Evolutionary conservation across 2,113 vertebrate species (phyloP), one percentile per base, ranked within the genome.

Genomic region (Setophaga petechia): DNA sequence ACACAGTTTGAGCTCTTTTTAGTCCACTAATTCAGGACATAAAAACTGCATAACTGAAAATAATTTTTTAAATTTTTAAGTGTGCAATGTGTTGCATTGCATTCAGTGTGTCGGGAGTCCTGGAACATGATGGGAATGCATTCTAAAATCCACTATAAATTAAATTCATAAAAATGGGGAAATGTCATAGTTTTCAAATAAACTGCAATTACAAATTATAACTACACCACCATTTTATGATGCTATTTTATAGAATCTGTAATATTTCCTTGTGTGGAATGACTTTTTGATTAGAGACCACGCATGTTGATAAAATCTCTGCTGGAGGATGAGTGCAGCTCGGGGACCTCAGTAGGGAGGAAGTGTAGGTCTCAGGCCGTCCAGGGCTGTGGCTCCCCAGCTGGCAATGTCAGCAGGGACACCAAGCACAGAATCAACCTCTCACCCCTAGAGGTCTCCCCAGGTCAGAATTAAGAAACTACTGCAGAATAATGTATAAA

Each of bases 401-500:
- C 30, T 37, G 47, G 13, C 43, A 74, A 5, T 52, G 30, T 83
- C 79, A 61, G 52, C 44, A 77, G 63, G 86, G 39, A 89, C 39
- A 51, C 24, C 41, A 80, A 92, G 8, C 35, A 95, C 63, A 83
- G 31, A 86, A 84, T 61, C 89, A 88, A 86, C 22, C 85, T 93
- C 57, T 95, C 92, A 88, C 90, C 93, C 92, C 93, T 97, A 97
- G 95, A 78, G 90, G 93, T 96, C 94, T 93, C 95, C 62, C 85
- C 90, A 93, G 87, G 93, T 96, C 93, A 96, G 68, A 96, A 31
- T 75, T 86, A 81, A 79, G 87, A 65, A 91, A 80, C 1, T 0
- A 71, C 8, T 5, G n/a, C 14, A 81, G 39, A 77, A 74, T 31
- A 58, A 69, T n/a, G 2, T 47, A 27, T 23, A 41, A n/a, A 91